Percentiles rank a stretch among this genome's conserved stretches.
Evolutionary conservation across 2,797 vertebrate genomes (phyloP).

Genomic region (Falco peregrinus): DNA sequence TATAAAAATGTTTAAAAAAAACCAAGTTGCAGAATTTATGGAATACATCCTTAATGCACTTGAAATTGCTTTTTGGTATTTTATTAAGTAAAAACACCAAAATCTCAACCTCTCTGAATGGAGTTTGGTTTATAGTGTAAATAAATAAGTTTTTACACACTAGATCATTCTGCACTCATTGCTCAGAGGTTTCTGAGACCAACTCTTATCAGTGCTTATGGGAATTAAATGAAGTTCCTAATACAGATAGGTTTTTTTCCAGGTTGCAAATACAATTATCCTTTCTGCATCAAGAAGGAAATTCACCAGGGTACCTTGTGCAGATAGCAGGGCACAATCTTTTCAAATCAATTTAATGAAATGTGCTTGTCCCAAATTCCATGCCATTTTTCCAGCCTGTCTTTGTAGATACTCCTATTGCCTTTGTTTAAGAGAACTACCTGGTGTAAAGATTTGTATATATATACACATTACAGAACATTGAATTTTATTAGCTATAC

Average conservation of each 20-base stretch:
- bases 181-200: not conserved
- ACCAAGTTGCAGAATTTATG: not conserved
- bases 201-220: not conserved
- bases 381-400: not conserved
- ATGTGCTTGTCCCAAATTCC: not conserved
- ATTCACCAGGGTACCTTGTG: not conserved
- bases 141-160: conserved; percentile 16
- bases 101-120: not conserved
- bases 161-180: not conserved
- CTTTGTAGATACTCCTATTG: not conserved
- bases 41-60: not conserved
- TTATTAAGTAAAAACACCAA: not conserved
- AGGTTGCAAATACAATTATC: not conserved
- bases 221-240: not conserved
- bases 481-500: not conserved
- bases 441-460: not conserved
- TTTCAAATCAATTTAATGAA: not conserved
- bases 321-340: not conserved
- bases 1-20: not conserved
- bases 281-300: not conserved
- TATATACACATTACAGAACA: too few relatives aligned
- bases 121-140: not conserved
- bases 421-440: not conserved
- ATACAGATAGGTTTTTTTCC: not conserved
- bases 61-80: not conserved